Conservation (phyloP, 2,888 invertebrate genomes). For the Dinocampus coccinellae region DNA sequence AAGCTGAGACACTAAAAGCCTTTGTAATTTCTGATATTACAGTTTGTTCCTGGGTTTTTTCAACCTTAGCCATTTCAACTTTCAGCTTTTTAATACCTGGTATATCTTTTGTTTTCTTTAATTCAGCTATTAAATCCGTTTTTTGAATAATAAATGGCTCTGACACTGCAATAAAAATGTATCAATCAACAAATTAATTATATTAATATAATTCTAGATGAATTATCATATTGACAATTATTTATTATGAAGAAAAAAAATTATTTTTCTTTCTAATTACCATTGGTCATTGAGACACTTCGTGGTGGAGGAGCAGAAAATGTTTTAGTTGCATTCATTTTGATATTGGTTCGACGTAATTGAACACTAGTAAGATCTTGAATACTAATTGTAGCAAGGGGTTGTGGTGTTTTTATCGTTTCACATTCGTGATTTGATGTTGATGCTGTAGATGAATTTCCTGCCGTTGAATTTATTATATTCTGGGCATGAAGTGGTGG, state of each 20-base stretch:
- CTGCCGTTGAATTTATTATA: slow-evolving; percentile 26
- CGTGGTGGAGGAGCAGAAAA: slow-evolving; percentile 84
- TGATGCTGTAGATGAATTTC: not conserved
- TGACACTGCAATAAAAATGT: slow-evolving; percentile 63
- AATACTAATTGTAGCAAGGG: slow-evolving; percentile 88
- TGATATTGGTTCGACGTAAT: slow-evolving; percentile 78
- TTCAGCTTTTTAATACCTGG: slow-evolving; percentile 95
- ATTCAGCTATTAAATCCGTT: slow-evolving; percentile 90
- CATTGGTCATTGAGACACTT: slow-evolving; percentile 77
- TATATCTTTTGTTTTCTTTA: slow-evolving; percentile 93
- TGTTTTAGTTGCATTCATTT: slow-evolving; percentile 83
- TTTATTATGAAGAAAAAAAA: not conserved
- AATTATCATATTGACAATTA: not conserved
- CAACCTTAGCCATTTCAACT: slow-evolving; percentile 88
- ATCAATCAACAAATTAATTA: slow-evolving; percentile 58
- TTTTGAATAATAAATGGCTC: slow-evolving; percentile 83
- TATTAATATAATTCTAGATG: not conserved
- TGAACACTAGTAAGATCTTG: slow-evolving; percentile 89
- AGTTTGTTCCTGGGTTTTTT: slow-evolving; percentile 86
- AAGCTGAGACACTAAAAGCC: slow-evolving; percentile 87
- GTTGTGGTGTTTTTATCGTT: slow-evolving; percentile 75
- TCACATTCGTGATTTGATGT: slow-evolving; percentile 61
- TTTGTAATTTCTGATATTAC: slow-evolving; percentile 87
- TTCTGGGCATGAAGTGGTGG: slow-evolving; percentile 52
- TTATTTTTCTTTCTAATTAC: slow-evolving; percentile 52